A percentile compares a stretch with the other conserved stretches of the same genome.
Conservation (phyloP, 2,888 invertebrate genomes). For the Stenotaenia linearis region DNA sequence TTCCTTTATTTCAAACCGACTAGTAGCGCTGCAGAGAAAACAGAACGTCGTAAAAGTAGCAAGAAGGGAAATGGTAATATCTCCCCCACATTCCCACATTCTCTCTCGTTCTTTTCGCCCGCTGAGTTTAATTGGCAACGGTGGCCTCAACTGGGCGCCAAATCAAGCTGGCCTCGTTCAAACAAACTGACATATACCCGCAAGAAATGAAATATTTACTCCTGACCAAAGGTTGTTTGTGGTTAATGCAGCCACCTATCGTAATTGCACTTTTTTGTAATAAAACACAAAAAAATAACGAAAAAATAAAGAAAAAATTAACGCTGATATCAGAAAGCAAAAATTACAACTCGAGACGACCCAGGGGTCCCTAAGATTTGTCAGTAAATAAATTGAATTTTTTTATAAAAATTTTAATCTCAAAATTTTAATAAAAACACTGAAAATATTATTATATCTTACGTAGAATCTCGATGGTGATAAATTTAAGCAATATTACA, state of each 20-base stretch:
- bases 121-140: slow-evolving; percentile 15
- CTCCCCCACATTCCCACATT: not conserved
- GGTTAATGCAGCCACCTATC: not conserved
- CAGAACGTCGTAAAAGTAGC: not conserved
- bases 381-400: too few relatives aligned
- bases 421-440: too few relatives aligned
- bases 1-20: not conserved
- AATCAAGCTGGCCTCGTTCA: not conserved
- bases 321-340: too few relatives aligned
- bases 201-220: not conserved
- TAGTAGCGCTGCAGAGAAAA: not conserved
- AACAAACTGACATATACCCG: not conserved
- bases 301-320: not conserved
- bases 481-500: not conserved
- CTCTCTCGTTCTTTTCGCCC: not conserved
- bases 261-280: not conserved
- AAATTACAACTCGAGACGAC: too few relatives aligned
- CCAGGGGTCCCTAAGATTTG: too few relatives aligned
- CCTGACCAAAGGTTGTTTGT: not conserved
- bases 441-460: too few relatives aligned
- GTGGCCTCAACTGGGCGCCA: slow-evolving; percentile 2
- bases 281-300: not conserved
- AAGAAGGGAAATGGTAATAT: not conserved
- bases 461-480: too few relatives aligned
- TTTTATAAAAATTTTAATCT: too few relatives aligned